phyloP scores from a whole-genome alignment of 2,113 vertebrate species.

The Hippocampus mohnikei region DNA sequence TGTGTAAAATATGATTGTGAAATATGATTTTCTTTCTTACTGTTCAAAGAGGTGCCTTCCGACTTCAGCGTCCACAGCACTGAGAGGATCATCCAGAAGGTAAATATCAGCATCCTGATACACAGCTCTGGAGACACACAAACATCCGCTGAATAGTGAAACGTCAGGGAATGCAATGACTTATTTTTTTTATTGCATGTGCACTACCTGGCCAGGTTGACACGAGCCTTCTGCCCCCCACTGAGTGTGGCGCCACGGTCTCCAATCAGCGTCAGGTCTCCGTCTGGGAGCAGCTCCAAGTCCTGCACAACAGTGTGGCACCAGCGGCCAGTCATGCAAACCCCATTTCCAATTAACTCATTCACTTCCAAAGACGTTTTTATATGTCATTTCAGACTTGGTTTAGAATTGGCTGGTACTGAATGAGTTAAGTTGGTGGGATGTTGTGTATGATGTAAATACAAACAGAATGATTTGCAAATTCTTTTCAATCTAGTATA shows the following conservation, averaged over 20 bases:
- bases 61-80: constrained; percentile 92
- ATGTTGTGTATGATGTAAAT: no score
- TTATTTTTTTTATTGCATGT: not conserved
- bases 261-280: constrained; percentile 86
- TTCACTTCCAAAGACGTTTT: no score
- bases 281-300: constrained; percentile 79
- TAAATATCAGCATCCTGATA: constrained; percentile 95
- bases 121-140: constrained; percentile 76
- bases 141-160: not conserved
- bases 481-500: no score
- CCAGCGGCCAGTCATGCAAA: not conserved
- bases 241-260: constrained; percentile 87
- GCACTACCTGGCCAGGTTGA: constrained; percentile 83
- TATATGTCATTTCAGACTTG: no score
- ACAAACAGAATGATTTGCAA: no score
- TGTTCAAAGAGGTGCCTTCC: constrained; percentile 89
- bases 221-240: constrained; percentile 88
- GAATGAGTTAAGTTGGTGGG: no score
- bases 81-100: constrained; percentile 91
- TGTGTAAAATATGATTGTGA: not conserved
- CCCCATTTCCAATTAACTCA: no score
- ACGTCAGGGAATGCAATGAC: not conserved
- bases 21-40: constrained; percentile 69
- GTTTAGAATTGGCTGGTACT: no score
- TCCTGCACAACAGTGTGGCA: constrained; percentile 69